Evolutionary conservation across 1,140 invertebrate genomes (phyloP).

Genomic region (Dreissena rostriformis): DNA sequence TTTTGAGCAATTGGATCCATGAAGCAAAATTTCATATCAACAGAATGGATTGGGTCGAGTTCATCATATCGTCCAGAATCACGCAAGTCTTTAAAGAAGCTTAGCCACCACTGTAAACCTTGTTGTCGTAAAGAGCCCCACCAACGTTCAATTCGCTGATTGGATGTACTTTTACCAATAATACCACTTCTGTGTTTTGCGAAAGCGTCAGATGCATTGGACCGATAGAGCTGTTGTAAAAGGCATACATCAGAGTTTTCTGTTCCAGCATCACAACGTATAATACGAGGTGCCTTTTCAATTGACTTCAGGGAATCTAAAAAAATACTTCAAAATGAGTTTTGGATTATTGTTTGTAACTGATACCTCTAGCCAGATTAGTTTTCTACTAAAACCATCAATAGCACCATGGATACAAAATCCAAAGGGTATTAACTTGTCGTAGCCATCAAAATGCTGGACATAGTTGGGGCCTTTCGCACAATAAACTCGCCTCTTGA

Average conservation of each 20-base stretch:
- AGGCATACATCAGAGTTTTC: neutral
- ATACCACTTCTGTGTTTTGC: slow-evolving; percentile 11
- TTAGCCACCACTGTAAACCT: slow-evolving; percentile 28
- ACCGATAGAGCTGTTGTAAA: neutral
- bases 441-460: slow-evolving; percentile 76
- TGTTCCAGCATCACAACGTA: neutral
- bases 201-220: neutral
- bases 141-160: slow-evolving; percentile 19
- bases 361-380: slow-evolving; percentile 73
- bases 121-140: slow-evolving; percentile 6
- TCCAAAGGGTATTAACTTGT: slow-evolving; percentile 76
- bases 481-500: slow-evolving; percentile 63
- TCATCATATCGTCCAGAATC: neutral
- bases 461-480: slow-evolving; percentile 69
- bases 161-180: slow-evolving; percentile 5
- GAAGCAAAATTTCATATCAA: slow-evolving; percentile 18
- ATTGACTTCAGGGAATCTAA: slow-evolving; percentile 3
- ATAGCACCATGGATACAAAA: slow-evolving; percentile 74
- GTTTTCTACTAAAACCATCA: slow-evolving; percentile 73
- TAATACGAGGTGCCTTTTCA: slow-evolving; percentile 2
- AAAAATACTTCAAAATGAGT: slow-evolving; percentile 18
- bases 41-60: neutral
- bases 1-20: slow-evolving; percentile 36
- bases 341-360: slow-evolving; percentile 54
- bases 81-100: slow-evolving; percentile 12